Conservation (phyloP, 2,113 vertebrate genomes). For the Alces alces region DNA sequence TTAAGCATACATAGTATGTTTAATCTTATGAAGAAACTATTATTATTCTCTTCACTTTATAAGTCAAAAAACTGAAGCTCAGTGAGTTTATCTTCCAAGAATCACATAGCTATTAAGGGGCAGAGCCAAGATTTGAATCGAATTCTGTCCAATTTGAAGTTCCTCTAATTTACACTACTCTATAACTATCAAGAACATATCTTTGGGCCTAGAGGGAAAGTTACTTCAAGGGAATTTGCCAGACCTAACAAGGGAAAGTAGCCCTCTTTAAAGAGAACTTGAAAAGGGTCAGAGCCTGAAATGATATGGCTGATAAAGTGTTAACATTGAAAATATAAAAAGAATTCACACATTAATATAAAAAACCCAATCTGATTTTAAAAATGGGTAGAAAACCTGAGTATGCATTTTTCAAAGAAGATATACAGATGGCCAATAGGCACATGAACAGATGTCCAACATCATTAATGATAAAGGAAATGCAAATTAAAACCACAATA, state of each 20-base stretch:
- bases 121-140: neutral
- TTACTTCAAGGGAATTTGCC: neutral
- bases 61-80: neutral
- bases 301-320: neutral
- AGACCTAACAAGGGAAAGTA: neutral
- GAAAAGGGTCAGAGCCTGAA: neutral
- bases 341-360: neutral
- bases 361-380: neutral
- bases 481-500: neutral
- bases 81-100: neutral
- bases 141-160: neutral
- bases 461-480: neutral
- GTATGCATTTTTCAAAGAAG: neutral
- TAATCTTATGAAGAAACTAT: neutral
- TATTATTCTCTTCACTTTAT: neutral
- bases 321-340: neutral
- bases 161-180: neutral
- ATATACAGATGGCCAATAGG: neutral
- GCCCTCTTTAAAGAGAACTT: neutral
- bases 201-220: neutral
- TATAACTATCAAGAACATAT: neutral
- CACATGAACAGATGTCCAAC: neutral
- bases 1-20: neutral
- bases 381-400: neutral
- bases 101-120: neutral